Percentiles rank a stretch among this genome's conserved stretches.
Evolutionary conservation across 2,797 vertebrate genomes (phyloP).

Genomic region (Aselliscus stoliczkanus): DNA sequence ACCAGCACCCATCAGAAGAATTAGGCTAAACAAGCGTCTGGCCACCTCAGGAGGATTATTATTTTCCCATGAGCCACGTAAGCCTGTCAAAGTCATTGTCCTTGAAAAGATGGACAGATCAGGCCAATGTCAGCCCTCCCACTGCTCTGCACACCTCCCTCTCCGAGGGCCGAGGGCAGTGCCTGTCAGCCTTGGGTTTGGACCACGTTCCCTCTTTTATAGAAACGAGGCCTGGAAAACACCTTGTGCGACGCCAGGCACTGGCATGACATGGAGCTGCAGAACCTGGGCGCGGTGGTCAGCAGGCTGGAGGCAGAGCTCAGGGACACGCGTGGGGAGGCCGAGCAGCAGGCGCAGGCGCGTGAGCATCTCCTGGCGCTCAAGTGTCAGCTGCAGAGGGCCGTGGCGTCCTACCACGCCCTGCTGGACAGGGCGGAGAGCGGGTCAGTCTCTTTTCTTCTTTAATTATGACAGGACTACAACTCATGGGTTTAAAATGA

Average conservation of each 20-base stretch:
- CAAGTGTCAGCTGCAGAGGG: slow-evolving; percentile 90
- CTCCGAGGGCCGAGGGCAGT: not conserved
- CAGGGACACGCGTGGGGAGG: slow-evolving; percentile 86
- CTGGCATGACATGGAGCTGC: slow-evolving; percentile 94
- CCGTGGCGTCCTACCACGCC: slow-evolving; percentile 89
- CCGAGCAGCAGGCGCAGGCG: slow-evolving; percentile 88
- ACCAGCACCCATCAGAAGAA: not conserved
- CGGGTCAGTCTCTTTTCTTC: slow-evolving; percentile 71
- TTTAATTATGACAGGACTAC: not conserved
- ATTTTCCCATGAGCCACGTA: not conserved
- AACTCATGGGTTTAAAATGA: not conserved
- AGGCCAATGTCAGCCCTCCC: no score
- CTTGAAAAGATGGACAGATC: not conserved
- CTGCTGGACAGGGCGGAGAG: slow-evolving; percentile 92
- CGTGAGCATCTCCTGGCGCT: slow-evolving; percentile 86
- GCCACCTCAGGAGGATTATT: not conserved
- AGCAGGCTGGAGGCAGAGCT: slow-evolving; percentile 92
- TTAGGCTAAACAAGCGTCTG: not conserved
- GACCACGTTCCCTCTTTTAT: slow-evolving; percentile 32
- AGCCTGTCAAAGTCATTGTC: not conserved
- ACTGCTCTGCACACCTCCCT: not conserved
- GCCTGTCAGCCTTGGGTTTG: fast-evolving
- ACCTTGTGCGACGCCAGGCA: slow-evolving; percentile 89
- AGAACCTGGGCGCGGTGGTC: slow-evolving; percentile 92
- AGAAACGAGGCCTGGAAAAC: slow-evolving; percentile 95